Evolutionary conservation across 2,113 vertebrate genomes (phyloP), one percentile per base, ranked within the genome.

Genomic region (Poicephalus gulielmi): DNA sequence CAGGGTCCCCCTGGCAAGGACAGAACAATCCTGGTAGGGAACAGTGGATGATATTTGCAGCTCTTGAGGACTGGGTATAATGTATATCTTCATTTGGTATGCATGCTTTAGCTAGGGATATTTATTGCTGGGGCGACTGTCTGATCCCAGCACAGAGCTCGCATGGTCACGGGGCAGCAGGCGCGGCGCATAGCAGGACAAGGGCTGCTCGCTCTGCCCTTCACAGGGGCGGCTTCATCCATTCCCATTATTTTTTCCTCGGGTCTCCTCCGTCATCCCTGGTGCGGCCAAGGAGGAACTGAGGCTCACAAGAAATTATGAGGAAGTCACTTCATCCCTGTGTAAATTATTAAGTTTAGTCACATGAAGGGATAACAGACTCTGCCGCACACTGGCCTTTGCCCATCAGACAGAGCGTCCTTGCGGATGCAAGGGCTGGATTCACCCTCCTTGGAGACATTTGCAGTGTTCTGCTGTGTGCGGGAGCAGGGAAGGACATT

Each of bases 291-390:
- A 94, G 62, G 50, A 74, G 59, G 70, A 94, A 59, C 24, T 4
- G 1, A 2, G 3, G 49, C 68, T 95, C 81, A 37, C n/a, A 30
- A 88, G 82, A 63, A 94, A 94, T 70, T 82, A 94, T 0, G 0
- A 74, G 1, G 1, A 86, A 94, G 68, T 59, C 84, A 39, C n/a
- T 77, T 73, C 1, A 3, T 47, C 67, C 82, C 43, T 0, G 0
- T 57, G 69, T 90, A 85, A 95, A 95, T 96, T 73, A 92, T 92
- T 87, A 86, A 94, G 73, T 96, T 95, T 93, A 74, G 76, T 90
- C 91, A 88, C 70, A 57, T 28, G 84, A 76, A 90, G 93, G 70
- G 94, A 79, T 89, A 94, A 95, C 49, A 66, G 89, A 76, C 44
- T 90, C 52, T 1, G 1, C 52, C 1, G 3, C n/a, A 24, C 11